These are phyloP conservation scores for Sylvilagus bachmani DNA, from an alignment of 2,113 vertebrate species.

Conservation along the genomic window DNA sequence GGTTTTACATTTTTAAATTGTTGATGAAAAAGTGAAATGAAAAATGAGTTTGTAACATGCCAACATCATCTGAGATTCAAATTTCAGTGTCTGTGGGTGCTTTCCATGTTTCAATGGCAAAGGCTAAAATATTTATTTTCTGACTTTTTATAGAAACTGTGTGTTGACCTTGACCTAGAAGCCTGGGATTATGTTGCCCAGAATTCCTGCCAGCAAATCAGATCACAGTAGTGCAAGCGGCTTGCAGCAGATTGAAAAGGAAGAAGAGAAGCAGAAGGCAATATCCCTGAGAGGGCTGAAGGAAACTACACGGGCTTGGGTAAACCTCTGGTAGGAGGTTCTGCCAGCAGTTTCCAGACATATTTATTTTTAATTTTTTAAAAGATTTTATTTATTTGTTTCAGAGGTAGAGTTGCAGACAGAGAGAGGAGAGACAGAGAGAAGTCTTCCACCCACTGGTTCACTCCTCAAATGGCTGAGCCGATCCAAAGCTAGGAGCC, in stretches of 20 bases:
- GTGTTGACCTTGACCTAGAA: background rate
- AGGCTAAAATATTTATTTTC: background rate
- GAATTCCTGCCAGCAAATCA: background rate
- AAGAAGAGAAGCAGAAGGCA: background rate
- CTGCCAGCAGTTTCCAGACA: background rate
- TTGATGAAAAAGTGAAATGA: background rate
- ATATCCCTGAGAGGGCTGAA: background rate
- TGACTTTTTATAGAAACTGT: background rate
- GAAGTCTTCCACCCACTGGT: no score
- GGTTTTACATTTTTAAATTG: background rate
- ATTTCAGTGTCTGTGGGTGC: background rate
- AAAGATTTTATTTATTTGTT: no score
- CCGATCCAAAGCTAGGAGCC: no score
- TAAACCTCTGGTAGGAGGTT: background rate
- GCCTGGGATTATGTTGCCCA: background rate
- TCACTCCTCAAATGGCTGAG: no score
- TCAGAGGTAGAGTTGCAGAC: no score
- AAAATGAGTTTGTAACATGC: background rate
- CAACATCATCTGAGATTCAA: slow-evolving; percentile 5
- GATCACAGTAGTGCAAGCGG: background rate
- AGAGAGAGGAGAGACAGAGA: no score
- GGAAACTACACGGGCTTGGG: background rate
- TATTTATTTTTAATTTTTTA: no score
- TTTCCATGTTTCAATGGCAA: background rate
- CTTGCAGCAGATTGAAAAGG: background rate